Percentiles rank a stretch among this genome's conserved stretches.
These are phyloP conservation scores for Cyphomyrmex costatus DNA, from an alignment of 1,140 invertebrate species.

Conservation along the genomic window DNA sequence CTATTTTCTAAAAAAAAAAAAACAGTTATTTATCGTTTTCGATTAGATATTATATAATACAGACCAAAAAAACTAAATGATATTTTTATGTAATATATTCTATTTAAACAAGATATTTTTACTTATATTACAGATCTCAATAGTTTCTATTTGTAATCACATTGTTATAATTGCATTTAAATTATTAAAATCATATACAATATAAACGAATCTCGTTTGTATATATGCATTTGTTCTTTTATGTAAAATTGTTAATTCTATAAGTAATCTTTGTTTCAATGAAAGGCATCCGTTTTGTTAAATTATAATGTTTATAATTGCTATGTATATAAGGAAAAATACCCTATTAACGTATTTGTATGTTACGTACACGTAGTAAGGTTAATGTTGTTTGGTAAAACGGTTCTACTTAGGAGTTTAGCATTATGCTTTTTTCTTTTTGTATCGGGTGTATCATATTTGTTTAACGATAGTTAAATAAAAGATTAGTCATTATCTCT, in stretches of 20 bases:
- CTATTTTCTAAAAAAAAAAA: conserved; percentile 15
- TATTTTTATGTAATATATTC: conserved; percentile 34
- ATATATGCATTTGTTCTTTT: conserved; percentile 37
- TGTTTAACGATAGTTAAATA: not conserved
- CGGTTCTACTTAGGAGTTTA: conserved; percentile 50
- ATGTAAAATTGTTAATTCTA: conserved; percentile 39
- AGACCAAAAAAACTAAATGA: conserved; percentile 25
- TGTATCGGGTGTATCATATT: not conserved
- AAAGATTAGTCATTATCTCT: conserved; percentile 22
- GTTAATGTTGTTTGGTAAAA: conserved; percentile 42
- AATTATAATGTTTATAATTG: conserved; percentile 41
- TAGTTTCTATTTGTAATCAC: conserved; percentile 67
- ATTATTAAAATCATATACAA: conserved; percentile 42
- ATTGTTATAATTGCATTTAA: conserved; percentile 68
- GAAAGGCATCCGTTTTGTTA: conserved; percentile 14
- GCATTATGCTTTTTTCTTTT: conserved; percentile 52
- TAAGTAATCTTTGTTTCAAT: conserved; percentile 34
- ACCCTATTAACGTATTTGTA: conserved; percentile 30
- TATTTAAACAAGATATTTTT: conserved; percentile 45
- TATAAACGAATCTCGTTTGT: conserved; percentile 59
- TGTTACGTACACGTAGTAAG: conserved; percentile 36
- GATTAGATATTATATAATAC: conserved; percentile 21
- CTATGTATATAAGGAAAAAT: conserved; percentile 48
- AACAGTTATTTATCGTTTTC: conserved; percentile 32
- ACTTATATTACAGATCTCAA: conserved; percentile 71